Evolutionary conservation across 2,888 invertebrate genomes (phyloP).

Genomic region (Sipunculus nudus): DNA sequence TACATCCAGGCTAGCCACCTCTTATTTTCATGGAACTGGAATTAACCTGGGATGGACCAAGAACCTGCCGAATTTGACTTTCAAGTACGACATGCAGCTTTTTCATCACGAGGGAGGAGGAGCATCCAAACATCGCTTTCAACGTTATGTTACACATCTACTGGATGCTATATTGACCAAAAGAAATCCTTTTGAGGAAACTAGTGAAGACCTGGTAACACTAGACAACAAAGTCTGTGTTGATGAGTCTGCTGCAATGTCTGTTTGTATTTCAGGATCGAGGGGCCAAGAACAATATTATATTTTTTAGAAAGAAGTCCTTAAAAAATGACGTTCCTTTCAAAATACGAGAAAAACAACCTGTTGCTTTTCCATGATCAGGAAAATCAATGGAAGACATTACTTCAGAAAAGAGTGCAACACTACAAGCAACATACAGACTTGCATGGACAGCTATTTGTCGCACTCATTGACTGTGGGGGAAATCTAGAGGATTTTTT

Average conservation of each 20-base stretch:
- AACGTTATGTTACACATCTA: conserved; percentile 13
- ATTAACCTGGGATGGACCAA: too few relatives aligned
- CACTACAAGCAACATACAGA: neutral
- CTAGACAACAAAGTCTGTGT: neutral
- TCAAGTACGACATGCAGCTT: too few relatives aligned
- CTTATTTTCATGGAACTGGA: too few relatives aligned
- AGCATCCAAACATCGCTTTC: conserved; percentile 22
- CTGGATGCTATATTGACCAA: conserved; percentile 18
- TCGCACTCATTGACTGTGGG: conserved; percentile 5
- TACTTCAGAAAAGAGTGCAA: neutral
- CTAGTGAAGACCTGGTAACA: neutral
- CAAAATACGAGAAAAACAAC: conserved; percentile 15
- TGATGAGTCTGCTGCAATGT: neutral
- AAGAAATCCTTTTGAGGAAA: neutral
- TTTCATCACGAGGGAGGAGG: conserved; percentile 19
- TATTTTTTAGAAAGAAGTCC: conserved; percentile 7
- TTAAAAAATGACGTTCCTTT: conserved; percentile 13
- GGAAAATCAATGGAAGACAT: conserved; percentile 10
- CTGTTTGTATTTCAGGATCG: neutral
- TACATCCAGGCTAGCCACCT: too few relatives aligned
- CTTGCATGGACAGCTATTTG: neutral
- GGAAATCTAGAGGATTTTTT: conserved; percentile 18
- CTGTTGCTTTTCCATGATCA: conserved; percentile 13
- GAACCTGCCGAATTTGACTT: too few relatives aligned
- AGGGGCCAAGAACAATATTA: neutral